Conservation (phyloP, 92 coral and sea anemone species). For the Muricea muricata region DNA sequence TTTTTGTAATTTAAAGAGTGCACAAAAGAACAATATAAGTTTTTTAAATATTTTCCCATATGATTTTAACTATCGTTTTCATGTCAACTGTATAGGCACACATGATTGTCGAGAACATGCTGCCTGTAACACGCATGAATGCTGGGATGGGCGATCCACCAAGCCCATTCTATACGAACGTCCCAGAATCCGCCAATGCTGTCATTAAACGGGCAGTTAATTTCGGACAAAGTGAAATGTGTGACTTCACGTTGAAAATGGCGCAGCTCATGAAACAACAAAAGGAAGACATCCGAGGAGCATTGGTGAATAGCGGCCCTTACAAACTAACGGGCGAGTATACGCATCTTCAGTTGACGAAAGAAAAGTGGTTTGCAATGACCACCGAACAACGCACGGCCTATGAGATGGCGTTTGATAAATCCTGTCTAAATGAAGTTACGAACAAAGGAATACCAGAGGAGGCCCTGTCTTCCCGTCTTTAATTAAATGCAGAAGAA, state of each 20-base stretch:
- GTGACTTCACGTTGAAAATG: not conserved
- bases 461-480: not conserved
- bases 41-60: not conserved
- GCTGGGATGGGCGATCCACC: slow-evolving; percentile 47
- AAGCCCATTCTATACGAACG: slow-evolving; percentile 23
- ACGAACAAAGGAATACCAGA: not conserved
- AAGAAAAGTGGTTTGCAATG: slow-evolving; percentile 56
- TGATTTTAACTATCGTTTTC: not conserved
- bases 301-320: slow-evolving; percentile 59
- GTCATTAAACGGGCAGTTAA: slow-evolving; percentile 29
- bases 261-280: not conserved
- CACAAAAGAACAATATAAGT: too few relatives aligned
- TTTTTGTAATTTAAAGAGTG: too few relatives aligned
- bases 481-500: not conserved
- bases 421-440: not conserved
- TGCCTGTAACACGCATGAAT: not conserved
- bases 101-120: slow-evolving; percentile 36
- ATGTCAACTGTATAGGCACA: not conserved
- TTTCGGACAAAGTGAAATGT: slow-evolving; percentile 13
- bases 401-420: slow-evolving; percentile 36
- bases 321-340: slow-evolving; percentile 31
- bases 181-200: slow-evolving; percentile 38
- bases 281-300: slow-evolving; percentile 54
- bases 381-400: slow-evolving; percentile 51
- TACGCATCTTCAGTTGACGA: slow-evolving; percentile 32